These are phyloP conservation scores for Diorhabda elongata DNA, from an alignment of 1,140 invertebrate species.

Conservation along the genomic window DNA sequence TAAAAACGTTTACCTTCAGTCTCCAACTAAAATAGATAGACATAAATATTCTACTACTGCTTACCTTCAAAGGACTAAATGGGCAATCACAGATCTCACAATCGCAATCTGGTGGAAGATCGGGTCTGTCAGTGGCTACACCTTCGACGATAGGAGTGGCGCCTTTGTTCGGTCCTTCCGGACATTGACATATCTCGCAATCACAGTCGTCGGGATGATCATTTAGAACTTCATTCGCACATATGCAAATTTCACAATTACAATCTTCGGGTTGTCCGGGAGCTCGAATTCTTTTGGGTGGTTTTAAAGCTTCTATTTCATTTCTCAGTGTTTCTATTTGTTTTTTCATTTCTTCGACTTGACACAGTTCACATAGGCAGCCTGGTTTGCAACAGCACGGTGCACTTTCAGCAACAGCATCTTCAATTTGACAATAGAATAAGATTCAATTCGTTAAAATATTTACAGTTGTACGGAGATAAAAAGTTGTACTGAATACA, in stretches of 20 bases:
- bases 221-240: conserved; percentile 4
- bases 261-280: background rate
- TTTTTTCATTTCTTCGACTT: conserved; percentile 10
- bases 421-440: too few relatives aligned
- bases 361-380: conserved; percentile 20
- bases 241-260: conserved; percentile 16
- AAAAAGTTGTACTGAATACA: too few relatives aligned
- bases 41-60: too few relatives aligned
- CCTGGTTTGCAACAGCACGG: conserved; percentile 19
- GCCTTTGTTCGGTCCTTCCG: background rate
- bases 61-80: background rate
- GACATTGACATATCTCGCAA: conserved; percentile 21
- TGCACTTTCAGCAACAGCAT: too few relatives aligned
- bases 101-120: conserved; percentile 20
- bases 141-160: background rate
- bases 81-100: conserved; percentile 23
- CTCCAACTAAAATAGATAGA: too few relatives aligned
- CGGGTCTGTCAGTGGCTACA: background rate
- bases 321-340: background rate
- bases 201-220: conserved; percentile 13
- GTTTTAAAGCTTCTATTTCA: background rate
- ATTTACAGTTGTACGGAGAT: too few relatives aligned
- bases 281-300: background rate
- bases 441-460: too few relatives aligned
- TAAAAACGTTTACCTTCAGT: too few relatives aligned